Evolutionary conservation across 2,888 invertebrate genomes (phyloP), one percentile per base, ranked within the genome.

Genomic region (Tipula confusa): DNA sequence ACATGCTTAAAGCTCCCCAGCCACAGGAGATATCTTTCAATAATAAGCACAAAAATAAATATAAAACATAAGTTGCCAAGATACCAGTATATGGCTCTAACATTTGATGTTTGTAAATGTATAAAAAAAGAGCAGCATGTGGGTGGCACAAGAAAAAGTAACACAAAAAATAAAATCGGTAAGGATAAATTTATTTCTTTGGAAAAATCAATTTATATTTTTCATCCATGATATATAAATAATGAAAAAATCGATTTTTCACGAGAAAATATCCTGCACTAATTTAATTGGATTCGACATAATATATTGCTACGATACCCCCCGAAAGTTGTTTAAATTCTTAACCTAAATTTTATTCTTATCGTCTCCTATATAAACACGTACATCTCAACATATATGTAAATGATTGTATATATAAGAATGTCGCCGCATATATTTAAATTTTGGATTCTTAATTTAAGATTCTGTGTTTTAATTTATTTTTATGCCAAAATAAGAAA

Each of bases 271-370:
- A 64, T 64, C 24, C n/a, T n/a, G n/a, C n/a, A 64, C 1, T 9
- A 64, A 24, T 64, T 64, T 24, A 24, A 24, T 24, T 11, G 6
- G 33, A 11, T 9, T 33, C 33, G 33, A n/a, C 64, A 2, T 24
- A 18, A 64, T 13, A 64, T 15, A 43, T 24, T 64, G 24, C 24
- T 64, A 64, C 9, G 64, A 7, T 24, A 18, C 64, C 64, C 64
- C 64, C 64, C n/a, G n/a, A 64, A 64, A 64, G 64, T 64, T 64
- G 64, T 24, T 64, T 24, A 64, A 64, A 64, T 64, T 64, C 11
- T 64, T 64, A 64, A 64, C 64, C 64, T 24, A 64, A 64, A 64
- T 64, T 64, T 64, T 64, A 64, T 64, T 64, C 64, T 64, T 64
- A 64, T 18, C 24, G 24, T 64, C 2, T 64, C 7, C 11, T 33